Evolutionary conservation across 2,113 vertebrate species (phyloP).

Genomic region (Nothobranchius kuhntae): DNA sequence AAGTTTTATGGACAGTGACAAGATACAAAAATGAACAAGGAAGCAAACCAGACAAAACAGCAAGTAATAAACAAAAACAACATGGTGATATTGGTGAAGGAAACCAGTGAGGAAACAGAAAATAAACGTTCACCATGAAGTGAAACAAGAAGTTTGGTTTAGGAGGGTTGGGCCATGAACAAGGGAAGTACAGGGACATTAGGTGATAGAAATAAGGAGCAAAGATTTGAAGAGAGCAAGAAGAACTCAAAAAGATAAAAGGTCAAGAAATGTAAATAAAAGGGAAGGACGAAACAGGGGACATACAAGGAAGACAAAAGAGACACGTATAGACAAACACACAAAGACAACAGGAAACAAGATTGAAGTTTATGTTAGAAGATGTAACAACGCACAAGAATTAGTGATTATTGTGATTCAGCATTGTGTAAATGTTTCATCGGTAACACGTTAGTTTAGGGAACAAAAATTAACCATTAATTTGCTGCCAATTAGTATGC

Average conservation of each 20-base stretch:
- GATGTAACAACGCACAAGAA: conserved; percentile 42
- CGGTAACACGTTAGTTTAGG: no score
- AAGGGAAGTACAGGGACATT: not conserved
- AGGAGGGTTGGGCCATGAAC: not conserved
- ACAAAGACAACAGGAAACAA: conserved; percentile 70
- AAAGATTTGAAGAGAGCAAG: no score
- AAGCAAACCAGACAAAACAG: not conserved
- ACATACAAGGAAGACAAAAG: conserved; percentile 53
- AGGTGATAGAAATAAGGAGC: not conserved
- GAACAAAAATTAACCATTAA: no score
- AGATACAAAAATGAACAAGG: not conserved
- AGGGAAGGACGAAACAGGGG: conserved; percentile 34
- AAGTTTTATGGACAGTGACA: not conserved
- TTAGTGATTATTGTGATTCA: conserved; percentile 15
- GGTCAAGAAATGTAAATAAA: conserved; percentile 43
- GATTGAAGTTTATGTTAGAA: conserved; percentile 68
- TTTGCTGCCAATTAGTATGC: no score
- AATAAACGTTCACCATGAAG: not conserved
- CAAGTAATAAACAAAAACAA: conserved; percentile 1
- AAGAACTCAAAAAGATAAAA: conserved; percentile 54
- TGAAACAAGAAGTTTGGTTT: not conserved
- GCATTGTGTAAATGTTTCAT: not conserved
- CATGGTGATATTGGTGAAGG: not conserved
- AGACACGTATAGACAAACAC: conserved; percentile 56
- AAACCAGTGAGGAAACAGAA: not conserved